phyloP scores from a whole-genome alignment of 2,888 invertebrate species.

The Pachymerium ferrugineum region DNA sequence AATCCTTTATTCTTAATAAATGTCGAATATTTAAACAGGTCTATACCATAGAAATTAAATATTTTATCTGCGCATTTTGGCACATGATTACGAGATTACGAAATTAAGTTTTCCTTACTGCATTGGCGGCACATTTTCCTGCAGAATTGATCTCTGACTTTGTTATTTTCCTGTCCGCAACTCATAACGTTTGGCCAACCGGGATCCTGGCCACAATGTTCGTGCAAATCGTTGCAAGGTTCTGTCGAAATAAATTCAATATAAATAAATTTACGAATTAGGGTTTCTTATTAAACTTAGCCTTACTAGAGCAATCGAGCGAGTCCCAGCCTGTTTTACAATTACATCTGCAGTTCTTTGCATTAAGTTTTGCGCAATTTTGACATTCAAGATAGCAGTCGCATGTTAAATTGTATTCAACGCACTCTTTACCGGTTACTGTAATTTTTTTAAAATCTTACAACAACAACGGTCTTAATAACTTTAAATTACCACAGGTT shows the following conservation, averaged over 20 bases:
- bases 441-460: neutral
- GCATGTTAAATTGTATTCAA: neutral
- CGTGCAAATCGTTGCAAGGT: neutral
- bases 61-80: neutral
- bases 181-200: constrained; percentile 1
- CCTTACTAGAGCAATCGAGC: constrained; percentile 3
- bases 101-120: neutral
- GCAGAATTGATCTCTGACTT: neutral
- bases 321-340: constrained; percentile 4
- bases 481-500: neutral
- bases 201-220: neutral
- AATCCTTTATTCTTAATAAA: too few species aligned
- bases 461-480: too few species aligned
- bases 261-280: neutral
- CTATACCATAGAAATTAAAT: neutral
- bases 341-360: neutral
- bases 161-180: neutral
- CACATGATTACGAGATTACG: too few species aligned
- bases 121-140: constrained; percentile 19
- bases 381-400: neutral
- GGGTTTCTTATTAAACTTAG: neutral
- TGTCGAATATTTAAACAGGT: too few species aligned
- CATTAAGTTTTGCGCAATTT: neutral
- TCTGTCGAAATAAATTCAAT: neutral
- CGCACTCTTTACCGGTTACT: neutral